phyloP scores from a whole-genome alignment of 2,888 invertebrate species.

The Flexamia atlantica region DNA sequence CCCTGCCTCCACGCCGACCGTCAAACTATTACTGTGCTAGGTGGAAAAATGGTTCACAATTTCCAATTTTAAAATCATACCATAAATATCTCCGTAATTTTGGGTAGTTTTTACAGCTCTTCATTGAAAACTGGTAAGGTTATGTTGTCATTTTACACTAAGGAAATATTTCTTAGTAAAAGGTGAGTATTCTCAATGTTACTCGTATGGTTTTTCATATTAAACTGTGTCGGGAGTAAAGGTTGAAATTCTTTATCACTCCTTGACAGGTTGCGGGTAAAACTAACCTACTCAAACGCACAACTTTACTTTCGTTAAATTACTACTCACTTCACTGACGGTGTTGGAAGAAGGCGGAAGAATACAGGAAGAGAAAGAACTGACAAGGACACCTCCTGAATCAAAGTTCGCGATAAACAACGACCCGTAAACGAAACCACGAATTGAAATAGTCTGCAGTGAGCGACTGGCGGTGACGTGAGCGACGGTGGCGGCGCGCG shows the following conservation, averaged over 20 bases:
- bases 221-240: neutral
- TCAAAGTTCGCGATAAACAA: slow-evolving; percentile 34
- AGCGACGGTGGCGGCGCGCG: slow-evolving; percentile 11
- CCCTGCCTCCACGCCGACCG: no score
- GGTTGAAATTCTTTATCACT: neutral
- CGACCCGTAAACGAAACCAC: slow-evolving; percentile 48
- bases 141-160: neutral
- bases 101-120: neutral
- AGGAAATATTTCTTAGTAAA: neutral
- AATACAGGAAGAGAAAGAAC: slow-evolving; percentile 41
- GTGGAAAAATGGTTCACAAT: no score
- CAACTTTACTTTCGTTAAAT: neutral
- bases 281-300: slow-evolving; percentile 46
- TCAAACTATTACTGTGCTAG: no score
- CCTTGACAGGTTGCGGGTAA: slow-evolving; percentile 27
- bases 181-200: neutral
- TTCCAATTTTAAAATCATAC: no score
- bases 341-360: slow-evolving; percentile 28
- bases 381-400: slow-evolving; percentile 39
- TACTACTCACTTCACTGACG: slow-evolving; percentile 1
- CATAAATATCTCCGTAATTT: no score
- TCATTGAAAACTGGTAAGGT: neutral
- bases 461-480: slow-evolving; percentile 44
- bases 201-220: neutral
- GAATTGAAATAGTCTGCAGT: slow-evolving; percentile 45